Conservation (phyloP, 1,140 invertebrate genomes). For the Lasaia peninsularis region DNA sequence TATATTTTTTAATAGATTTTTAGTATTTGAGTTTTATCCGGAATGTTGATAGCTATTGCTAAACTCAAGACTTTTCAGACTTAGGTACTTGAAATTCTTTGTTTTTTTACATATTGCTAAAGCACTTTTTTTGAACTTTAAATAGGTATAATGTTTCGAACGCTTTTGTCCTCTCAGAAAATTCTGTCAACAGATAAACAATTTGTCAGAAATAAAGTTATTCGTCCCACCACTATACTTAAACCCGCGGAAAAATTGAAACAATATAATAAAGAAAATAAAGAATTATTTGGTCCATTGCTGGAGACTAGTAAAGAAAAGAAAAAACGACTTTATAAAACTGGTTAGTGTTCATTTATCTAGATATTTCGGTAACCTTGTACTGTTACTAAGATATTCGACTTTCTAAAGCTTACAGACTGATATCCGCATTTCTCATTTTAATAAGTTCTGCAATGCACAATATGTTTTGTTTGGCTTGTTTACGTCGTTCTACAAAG, state of each 20-base stretch:
- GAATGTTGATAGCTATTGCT: too few relatives aligned
- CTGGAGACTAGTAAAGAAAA: slow-evolving; percentile 61
- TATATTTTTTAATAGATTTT: too few relatives aligned
- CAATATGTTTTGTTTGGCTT: slow-evolving; percentile 1
- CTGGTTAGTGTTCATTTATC: slow-evolving; percentile 43
- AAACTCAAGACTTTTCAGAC: too few relatives aligned
- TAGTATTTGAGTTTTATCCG: too few relatives aligned
- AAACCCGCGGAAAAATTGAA: slow-evolving; percentile 62
- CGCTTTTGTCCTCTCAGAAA: slow-evolving; percentile 16
- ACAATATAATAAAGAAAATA: slow-evolving; percentile 64
- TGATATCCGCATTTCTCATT: slow-evolving; percentile 1
- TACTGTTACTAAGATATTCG: slow-evolving; percentile 18
- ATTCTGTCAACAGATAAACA: slow-evolving; percentile 30
- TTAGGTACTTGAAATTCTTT: too few relatives aligned
- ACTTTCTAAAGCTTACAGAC: slow-evolving; percentile 20
- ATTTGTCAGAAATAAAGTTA: slow-evolving; percentile 57
- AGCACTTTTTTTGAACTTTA: neutral
- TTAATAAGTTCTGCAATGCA: slow-evolving; percentile 11
- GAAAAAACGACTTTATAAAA: slow-evolving; percentile 50
- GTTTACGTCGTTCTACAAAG: slow-evolving; percentile 17
- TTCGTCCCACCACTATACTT: slow-evolving; percentile 50
- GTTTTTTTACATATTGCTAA: too few relatives aligned
- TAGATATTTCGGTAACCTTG: slow-evolving; percentile 37
- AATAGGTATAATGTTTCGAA: slow-evolving; percentile 24
- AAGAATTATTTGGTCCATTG: slow-evolving; percentile 65